phyloP scores from a whole-genome alignment of 1,140 invertebrate genomes.

The Frieseomelitta varia region DNA sequence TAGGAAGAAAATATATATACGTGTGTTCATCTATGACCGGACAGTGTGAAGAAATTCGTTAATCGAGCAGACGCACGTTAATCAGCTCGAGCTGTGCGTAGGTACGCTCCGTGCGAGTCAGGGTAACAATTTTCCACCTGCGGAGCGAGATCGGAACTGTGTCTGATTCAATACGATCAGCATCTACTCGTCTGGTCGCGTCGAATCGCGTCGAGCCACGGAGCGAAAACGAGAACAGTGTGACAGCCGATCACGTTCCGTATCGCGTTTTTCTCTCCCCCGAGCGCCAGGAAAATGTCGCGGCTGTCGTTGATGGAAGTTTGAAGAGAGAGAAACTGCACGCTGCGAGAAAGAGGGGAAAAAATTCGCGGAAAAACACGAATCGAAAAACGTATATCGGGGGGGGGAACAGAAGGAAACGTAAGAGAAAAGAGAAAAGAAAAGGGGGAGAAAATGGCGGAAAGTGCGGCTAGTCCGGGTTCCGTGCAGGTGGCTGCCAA shows the following conservation, averaged over 20 bases:
- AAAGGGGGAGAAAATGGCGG: constrained; percentile 72
- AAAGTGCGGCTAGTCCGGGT: constrained; percentile 78
- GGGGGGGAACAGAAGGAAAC: not conserved
- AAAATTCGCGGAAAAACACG: not conserved
- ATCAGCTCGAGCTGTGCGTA: not conserved
- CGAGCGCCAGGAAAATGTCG: not conserved
- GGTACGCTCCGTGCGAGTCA: not conserved
- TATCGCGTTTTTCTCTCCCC: not conserved
- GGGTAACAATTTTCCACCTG: not conserved
- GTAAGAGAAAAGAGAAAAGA: not conserved
- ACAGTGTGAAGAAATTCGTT: constrained; percentile 1
- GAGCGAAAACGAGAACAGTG: not conserved
- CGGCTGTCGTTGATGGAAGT: not conserved
- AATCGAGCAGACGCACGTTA: not conserved
- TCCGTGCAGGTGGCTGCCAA: constrained; percentile 69
- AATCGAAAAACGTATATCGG: not conserved
- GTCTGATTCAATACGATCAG: constrained; percentile 12
- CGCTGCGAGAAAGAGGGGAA: not conserved
- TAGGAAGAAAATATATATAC: not conserved
- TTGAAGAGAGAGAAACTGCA: not conserved
- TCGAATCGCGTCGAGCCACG: not conserved
- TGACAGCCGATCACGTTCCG: not conserved
- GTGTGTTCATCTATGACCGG: not conserved
- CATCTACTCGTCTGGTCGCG: not conserved
- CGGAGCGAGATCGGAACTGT: not conserved